Percentiles rank a stretch among this genome's conserved stretches.
Conservation (phyloP, 2,113 vertebrate genomes). For the Larimichthys crocea region DNA sequence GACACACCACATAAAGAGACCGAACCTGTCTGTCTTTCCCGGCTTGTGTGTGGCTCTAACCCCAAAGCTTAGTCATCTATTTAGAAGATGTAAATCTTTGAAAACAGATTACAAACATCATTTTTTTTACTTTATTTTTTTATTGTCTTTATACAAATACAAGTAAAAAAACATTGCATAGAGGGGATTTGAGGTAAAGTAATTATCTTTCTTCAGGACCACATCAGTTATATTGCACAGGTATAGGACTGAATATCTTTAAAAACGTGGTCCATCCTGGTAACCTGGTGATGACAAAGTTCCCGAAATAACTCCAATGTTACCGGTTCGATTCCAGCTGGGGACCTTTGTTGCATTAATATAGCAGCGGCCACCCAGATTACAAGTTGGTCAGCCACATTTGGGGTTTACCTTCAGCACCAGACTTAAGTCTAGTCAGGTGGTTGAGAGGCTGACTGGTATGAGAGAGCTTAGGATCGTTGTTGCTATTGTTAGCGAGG, state of each 20-base stretch:
- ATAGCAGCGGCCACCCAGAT: neutral
- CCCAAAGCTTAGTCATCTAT: neutral
- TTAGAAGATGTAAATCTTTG: neutral
- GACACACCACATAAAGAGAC: neutral
- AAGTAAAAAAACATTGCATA: neutral
- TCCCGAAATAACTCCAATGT: neutral
- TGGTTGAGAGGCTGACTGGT: slow-evolving; percentile 44
- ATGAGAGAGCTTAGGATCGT: slow-evolving; percentile 45
- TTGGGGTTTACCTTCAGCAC: slow-evolving; percentile 19
- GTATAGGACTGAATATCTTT: too few species aligned
- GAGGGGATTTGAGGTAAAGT: too few species aligned
- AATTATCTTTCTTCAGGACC: too few species aligned
- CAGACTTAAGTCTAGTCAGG: slow-evolving; percentile 60
- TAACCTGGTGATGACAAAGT: neutral
- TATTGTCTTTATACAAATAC: neutral
- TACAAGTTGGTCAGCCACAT: slow-evolving; percentile 23
- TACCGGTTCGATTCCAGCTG: neutral
- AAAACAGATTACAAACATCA: neutral
- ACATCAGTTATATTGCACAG: too few species aligned
- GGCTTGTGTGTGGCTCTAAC: too few species aligned
- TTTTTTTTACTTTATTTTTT: neutral
- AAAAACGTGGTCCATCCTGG: neutral
- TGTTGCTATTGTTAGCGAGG: slow-evolving; percentile 45
- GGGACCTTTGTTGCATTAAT: neutral
- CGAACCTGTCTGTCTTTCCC: neutral